phyloP scores from a whole-genome alignment of 2,888 invertebrate genomes.

The Lumbricus terrestris region DNA sequence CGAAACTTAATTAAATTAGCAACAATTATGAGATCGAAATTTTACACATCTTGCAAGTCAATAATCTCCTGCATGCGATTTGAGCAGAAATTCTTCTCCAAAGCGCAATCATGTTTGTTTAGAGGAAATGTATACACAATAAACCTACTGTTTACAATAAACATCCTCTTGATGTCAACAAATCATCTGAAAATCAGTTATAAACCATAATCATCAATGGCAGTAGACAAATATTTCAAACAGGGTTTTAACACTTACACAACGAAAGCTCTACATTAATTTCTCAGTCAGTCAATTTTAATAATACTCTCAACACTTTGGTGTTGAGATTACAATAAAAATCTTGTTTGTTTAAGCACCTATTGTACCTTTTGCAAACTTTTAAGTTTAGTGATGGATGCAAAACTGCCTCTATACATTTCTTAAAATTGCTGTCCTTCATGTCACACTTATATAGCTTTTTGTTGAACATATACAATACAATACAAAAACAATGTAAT shows the following conservation, averaged over 20 bases:
- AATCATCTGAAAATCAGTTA: slow-evolving; percentile 3
- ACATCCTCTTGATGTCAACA: not conserved
- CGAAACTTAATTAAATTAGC: slow-evolving; percentile 4
- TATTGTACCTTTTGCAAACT: not conserved
- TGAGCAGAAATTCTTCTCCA: not conserved
- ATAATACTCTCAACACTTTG: no score
- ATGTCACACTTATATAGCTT: no score
- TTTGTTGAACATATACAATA: no score
- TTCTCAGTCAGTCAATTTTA: no score
- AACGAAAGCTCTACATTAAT: no score
- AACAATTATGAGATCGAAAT: not conserved
- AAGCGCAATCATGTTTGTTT: not conserved
- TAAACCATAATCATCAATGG: not conserved
- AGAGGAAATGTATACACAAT: not conserved
- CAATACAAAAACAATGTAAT: no score
- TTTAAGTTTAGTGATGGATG: not conserved
- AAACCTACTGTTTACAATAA: not conserved
- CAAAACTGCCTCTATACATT: not conserved
- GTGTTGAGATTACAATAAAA: no score
- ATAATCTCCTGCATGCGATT: not conserved
- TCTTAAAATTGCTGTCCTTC: not conserved
- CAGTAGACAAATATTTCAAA: not conserved
- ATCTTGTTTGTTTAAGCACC: not conserved
- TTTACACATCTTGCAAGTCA: not conserved
- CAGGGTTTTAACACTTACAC: not conserved